Base-by-base conservation (phyloP, 2,888 invertebrate genomes). In the Lapara coniferarum region DNA sequence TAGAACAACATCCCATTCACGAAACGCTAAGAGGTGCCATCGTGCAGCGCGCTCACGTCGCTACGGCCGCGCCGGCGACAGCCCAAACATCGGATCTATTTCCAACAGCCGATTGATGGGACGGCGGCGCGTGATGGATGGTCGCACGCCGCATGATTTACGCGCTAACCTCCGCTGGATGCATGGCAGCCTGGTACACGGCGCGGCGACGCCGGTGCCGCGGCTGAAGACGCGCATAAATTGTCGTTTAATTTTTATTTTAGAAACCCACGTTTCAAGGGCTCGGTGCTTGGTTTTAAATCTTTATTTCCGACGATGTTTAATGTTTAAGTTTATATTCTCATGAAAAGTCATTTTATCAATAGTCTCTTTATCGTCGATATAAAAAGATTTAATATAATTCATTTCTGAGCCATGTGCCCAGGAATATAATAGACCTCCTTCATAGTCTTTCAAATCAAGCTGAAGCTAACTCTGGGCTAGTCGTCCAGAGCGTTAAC, bases 81-180 rank as follows among this genome's bases (percentile, higher is more conserved):
- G 53, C 37, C 46, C 52, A 71, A 78, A 80, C 81, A 80, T 75
- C 75, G 76, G 30, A 78, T 84, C 91, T 93, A 93, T 93, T 92
- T 90, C 87, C 82, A 70, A 73, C 67, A 69, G 74, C 74, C 80
- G 88, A 93, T 93, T 92, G 92, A 93, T 93, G 91, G 87, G 81
- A 78, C 84, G 82, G 78, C 85, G 83, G 77, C 78, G 78, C 89
- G 84, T 93, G 93, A 93, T 92, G 89, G 91, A 93, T 92, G 87
- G 83, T 75, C 75, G 79, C 81, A 77, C 85, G 86, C 75, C 78
- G 75, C 85, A 83, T 92, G 93, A 93, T 93, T 93, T 92, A 93
- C 90, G 88, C 81, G 76, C 77, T 75, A 74, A 81, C 83, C 89
- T 85, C 86, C 83, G 74, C 72, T 79, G 85, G 83, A 86, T 85